These are phyloP conservation scores for Leptopterna dolabrata DNA, from an alignment of 2,888 invertebrate genomes.

Conservation along the genomic window DNA sequence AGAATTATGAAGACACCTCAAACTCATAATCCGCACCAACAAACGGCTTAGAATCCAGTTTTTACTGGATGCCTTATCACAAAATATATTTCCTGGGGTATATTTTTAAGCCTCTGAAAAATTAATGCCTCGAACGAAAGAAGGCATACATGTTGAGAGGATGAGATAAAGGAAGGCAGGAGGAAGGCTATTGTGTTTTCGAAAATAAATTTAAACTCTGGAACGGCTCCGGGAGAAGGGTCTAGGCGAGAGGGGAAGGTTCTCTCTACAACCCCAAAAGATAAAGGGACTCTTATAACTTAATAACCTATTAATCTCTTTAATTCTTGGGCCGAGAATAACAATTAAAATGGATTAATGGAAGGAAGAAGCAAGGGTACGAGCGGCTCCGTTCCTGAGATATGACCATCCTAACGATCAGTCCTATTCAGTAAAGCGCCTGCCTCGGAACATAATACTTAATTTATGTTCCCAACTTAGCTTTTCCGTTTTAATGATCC, in stretches of 20 bases:
- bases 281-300: conserved; percentile 43
- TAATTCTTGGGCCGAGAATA: conserved; percentile 44
- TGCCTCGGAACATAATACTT: conserved; percentile 31
- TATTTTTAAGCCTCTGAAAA: conserved; percentile 28
- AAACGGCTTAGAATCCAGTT: not conserved
- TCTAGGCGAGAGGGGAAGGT: not conserved
- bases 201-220: conserved; percentile 39
- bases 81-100: not conserved
- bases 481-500: conserved; percentile 38
- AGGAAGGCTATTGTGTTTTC: conserved; percentile 35
- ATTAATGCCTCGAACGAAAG: not conserved
- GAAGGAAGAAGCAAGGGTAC: conserved; percentile 1
- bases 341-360: conserved; percentile 47
- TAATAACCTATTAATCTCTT: conserved; percentile 48
- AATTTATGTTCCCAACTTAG: conserved; percentile 41
- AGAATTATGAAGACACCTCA: conserved; percentile 17
- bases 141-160: conserved; percentile 24
- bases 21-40: conserved; percentile 33
- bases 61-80: not conserved
- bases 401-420: conserved; percentile 37
- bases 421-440: conserved; percentile 36
- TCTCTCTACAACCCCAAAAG: conserved; percentile 18
- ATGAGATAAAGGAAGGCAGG: not conserved
- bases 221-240: not conserved
- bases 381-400: conserved; percentile 26